Base-by-base conservation (phyloP, 1,140 invertebrate genomes). In the Amphibalanus amphitrite region DNA sequence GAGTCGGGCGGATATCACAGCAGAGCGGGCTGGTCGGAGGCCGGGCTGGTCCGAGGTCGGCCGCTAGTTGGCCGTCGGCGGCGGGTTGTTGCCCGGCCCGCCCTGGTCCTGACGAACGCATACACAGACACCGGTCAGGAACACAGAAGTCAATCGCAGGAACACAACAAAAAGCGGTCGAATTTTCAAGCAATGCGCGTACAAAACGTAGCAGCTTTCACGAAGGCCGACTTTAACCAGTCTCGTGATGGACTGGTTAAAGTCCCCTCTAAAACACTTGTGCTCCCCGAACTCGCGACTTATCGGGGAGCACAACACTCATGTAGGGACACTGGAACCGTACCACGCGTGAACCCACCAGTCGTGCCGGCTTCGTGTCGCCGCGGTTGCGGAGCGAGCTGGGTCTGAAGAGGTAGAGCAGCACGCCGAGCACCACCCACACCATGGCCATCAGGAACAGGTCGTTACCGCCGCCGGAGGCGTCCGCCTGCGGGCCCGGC, bases 371-470 rank as follows among this genome's bases (percentile, higher is more conserved):
- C 76, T 85, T 85, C 59, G 68, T 67, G 72, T 81, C 78, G 13
- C 80, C 75, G 13, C 74, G 72, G 4, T 74, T 74, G 30, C 79
- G 74, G 33, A 80, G 75, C 65, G 80, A 82, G 65, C 79, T 73
- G 40, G 84, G 82, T 71, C 83, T 80, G 72, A 85, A 79, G 74
- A 85, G 79, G 72, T 83, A 82, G 28, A 82, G 77, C 23, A 82
- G 83, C 30, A 85, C 76, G 26, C 85, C 79, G 65, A 84, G 72
- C 4, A 84, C 74, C 3, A 84, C 76, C 79, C 81, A 84, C 65
- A 84, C 79, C 40, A 86, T 76, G 71, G 81, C 80, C 71, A 83
- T 78, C 76, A 83, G 77, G 75, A 83, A 79, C 72, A 84, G 79
- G 65, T 79, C 82, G 72, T 79, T 78, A 8, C 73, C 77, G 70